These are phyloP conservation scores for Antheraea yamamai DNA, from an alignment of 2,888 invertebrate genomes.

Conservation along the genomic window DNA sequence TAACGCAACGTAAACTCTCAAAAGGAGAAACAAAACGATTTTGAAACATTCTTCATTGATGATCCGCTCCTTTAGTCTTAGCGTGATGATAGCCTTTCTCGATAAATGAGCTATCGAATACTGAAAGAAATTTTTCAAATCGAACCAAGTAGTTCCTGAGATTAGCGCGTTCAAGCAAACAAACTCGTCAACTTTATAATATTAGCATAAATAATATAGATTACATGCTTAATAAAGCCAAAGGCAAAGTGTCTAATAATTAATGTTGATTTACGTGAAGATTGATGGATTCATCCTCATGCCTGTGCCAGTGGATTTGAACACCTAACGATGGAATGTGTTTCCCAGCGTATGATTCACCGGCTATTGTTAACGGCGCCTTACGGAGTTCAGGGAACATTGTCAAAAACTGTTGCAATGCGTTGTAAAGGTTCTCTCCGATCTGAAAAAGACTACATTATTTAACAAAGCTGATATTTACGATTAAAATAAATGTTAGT, in stretches of 20 bases:
- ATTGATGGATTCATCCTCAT: slow-evolving; percentile 68
- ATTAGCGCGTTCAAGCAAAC: too few species aligned
- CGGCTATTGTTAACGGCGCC: slow-evolving; percentile 84
- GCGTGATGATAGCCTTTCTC: too few species aligned
- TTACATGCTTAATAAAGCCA: not conserved
- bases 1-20: too few species aligned
- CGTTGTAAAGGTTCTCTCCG: slow-evolving; percentile 84
- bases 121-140: too few species aligned
- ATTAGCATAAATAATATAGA: too few species aligned
- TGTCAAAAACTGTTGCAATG: slow-evolving; percentile 84
- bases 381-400: slow-evolving; percentile 82
- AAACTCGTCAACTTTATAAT: too few species aligned
- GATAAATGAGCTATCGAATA: too few species aligned
- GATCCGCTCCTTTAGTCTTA: too few species aligned
- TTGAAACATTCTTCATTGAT: too few species aligned
- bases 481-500: too few species aligned
- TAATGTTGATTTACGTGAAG: slow-evolving; percentile 58
- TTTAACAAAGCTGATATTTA: not conserved
- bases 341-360: slow-evolving; percentile 85
- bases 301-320: slow-evolving; percentile 77
- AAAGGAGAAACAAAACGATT: too few species aligned
- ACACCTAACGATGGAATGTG: slow-evolving; percentile 83
- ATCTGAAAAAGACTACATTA: slow-evolving; percentile 50
- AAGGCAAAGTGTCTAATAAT: not conserved
- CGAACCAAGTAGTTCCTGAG: too few species aligned